Conservation (phyloP, 2,888 invertebrate genomes). For the Opisthograptis luteolata region DNA sequence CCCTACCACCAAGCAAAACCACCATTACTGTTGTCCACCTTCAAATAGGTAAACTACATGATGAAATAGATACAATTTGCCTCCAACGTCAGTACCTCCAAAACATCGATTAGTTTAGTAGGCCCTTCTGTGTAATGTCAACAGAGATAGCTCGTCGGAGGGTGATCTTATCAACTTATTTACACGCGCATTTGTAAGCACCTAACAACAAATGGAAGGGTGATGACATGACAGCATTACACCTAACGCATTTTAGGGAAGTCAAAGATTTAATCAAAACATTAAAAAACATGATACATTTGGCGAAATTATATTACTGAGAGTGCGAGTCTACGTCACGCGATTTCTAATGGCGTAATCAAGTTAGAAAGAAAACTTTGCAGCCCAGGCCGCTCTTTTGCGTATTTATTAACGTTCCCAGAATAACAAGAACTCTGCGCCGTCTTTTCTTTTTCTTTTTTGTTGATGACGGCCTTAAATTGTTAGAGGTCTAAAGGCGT, state of each 20-base stretch:
- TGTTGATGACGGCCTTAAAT: slow-evolving; percentile 42
- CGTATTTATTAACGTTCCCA: slow-evolving; percentile 77
- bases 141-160: slow-evolving; percentile 28
- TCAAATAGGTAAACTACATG: too few species aligned
- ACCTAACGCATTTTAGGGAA: slow-evolving; percentile 30
- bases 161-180: slow-evolving; percentile 39
- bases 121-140: slow-evolving; percentile 32
- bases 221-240: slow-evolving; percentile 35
- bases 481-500: slow-evolving; percentile 50
- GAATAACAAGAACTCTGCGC: slow-evolving; percentile 51
- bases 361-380: slow-evolving; percentile 81
- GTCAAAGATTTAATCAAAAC: slow-evolving; percentile 37
- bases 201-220: slow-evolving; percentile 31
- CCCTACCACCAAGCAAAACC: too few species aligned
- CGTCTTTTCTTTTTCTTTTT: slow-evolving; percentile 48
- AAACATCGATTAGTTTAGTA: slow-evolving; percentile 25
- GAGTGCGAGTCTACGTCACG: slow-evolving; percentile 75
- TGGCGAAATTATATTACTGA: slow-evolving; percentile 70
- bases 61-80: slow-evolving; percentile 14
- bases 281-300: slow-evolving; percentile 57
- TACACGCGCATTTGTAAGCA: slow-evolving; percentile 32
- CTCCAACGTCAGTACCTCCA: slow-evolving; percentile 5
- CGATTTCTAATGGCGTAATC: slow-evolving; percentile 81
- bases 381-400: slow-evolving; percentile 70
- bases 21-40: too few species aligned